These are phyloP conservation scores for Recurvirostra avosetta DNA, from an alignment of 2,113 vertebrate species.

Conservation along the genomic window DNA sequence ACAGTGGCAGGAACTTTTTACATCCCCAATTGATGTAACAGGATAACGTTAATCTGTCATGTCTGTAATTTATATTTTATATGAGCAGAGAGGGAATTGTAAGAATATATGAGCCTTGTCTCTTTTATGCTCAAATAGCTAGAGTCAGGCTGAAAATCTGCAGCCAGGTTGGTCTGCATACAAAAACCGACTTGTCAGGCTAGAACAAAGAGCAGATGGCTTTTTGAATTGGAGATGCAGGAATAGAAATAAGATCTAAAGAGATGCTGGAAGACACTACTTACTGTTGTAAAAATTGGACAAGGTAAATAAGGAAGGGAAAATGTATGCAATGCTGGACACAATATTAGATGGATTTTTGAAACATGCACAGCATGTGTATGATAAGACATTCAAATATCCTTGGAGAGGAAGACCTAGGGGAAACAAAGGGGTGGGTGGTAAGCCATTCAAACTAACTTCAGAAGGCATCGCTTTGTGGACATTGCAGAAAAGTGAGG, in stretches of 20 bases:
- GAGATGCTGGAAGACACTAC: neutral
- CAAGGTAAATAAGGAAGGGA: neutral
- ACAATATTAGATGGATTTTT: neutral
- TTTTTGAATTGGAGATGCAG: neutral
- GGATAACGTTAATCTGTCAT: neutral
- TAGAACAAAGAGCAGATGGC: neutral
- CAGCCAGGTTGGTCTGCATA: constrained; percentile 7
- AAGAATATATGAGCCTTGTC: constrained; percentile 48
- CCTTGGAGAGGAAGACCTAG: neutral
- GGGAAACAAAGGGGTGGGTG: neutral
- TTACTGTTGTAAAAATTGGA: neutral
- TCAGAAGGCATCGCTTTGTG: neutral
- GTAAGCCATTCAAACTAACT: neutral
- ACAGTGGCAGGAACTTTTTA: neutral
- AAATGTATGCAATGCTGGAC: neutral
- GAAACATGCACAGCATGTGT: neutral
- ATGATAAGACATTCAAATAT: neutral
- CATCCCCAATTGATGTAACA: neutral
- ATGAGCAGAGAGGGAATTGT: constrained; percentile 15
- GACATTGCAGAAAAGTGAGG: neutral
- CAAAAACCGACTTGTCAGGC: neutral
- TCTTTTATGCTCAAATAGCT: constrained; percentile 28
- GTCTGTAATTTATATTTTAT: constrained; percentile 54
- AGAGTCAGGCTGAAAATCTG: constrained; percentile 24
- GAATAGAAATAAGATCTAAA: constrained; percentile 20